Evolutionary conservation across 1,140 invertebrate species (phyloP), one percentile per base, ranked within the genome.

Genomic region (Ceratosolen solmsi): DNA sequence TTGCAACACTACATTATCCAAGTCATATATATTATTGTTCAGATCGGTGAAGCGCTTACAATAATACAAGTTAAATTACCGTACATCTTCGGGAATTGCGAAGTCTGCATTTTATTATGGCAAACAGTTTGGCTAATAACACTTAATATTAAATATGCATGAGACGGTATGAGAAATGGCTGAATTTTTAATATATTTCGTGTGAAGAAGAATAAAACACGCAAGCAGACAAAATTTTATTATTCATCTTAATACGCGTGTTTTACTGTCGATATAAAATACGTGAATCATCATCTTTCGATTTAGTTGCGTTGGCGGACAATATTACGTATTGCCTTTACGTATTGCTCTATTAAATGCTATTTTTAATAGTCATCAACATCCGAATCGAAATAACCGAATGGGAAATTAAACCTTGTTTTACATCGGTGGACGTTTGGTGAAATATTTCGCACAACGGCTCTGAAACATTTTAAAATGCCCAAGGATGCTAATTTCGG

Each of bases 131-230:
- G 9, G n/a, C 38, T 41, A 71, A 68, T 68, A 46, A 38, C 22
- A 25, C 22, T 25, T 68, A 46, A 71, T 41, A 76, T 76, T 41
- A 76, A 49, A 60, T 65, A 51, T 77, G 58, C 38, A 33, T 46
- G 58, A 27, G 27, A 49, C 2, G 30, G 27, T 1, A 63, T 36
- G 36, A 30, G 22, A 65, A 49, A 49, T 20, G 38, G 17, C 15
- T 33, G 30, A 0, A 33, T 36, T 36, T 36, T 5, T 30, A 8
- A 49, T 49, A 33, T 9, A 20, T 49, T 72, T 20, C 25, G n/a
- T 27, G 7, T 25, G 20, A n/a, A 78, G n/a, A n/a, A n/a, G n/a
- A 78, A 78, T 70, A 78, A 70, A 78, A 51, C 76, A 70, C 30
- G 8, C 22, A 54, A 46, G 5, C n/a, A 38, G 30, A 38, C 27